Evolutionary conservation across 2,797 vertebrate species (phyloP), one percentile per base, ranked within the genome.

Genomic region (Graptemys geographica): DNA sequence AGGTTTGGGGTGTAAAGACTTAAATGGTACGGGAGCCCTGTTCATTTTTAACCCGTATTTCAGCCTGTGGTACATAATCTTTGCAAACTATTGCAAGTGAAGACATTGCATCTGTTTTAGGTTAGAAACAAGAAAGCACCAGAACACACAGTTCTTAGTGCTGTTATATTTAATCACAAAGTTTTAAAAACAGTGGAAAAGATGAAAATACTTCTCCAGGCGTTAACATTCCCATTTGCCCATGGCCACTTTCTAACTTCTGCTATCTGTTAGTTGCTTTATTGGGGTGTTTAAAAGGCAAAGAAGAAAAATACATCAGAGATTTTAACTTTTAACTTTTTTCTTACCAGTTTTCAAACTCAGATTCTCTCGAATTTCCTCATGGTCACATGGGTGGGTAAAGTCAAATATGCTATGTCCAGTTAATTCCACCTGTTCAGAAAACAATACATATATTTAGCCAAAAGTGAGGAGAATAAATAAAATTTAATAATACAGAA

Each of bases 391-490:
- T 51, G 99, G 99, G 81, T 99, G 99, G 84, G 99, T 99, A 98
- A 99, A 99, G 98, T 99, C 99, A 97, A 99, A 99, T 98, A 99
- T 99, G 96, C 99, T 99, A 97, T 99, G 99, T 94, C 99, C 99
- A 8, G 99, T 99, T 83, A 99, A 98, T 95, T 99, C 99, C 98
- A 99, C 99, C 99, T 99, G 95, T 91, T 92, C 87, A 83, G 96
- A 44, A 97, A 79, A 57, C 92, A 96, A 90, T 91, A 51, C 13
- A 80, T 65, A 52, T 2, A 72, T 44, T 95, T 91, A 96, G 53
- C 12, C 55, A 95, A 90, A 85, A 80, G 74, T 57, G 18, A 69
- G 87, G 74, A 92, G n/a, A 41, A 93, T 6, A 81, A 31, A 86
- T 8, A 80, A 21, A 53, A 44, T 25, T 37, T 74, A 37, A 76